Percentiles rank a stretch among this genome's conserved stretches.
Evolutionary conservation across 2,797 vertebrate species (phyloP).

Genomic region (Psittacula derbiana): DNA sequence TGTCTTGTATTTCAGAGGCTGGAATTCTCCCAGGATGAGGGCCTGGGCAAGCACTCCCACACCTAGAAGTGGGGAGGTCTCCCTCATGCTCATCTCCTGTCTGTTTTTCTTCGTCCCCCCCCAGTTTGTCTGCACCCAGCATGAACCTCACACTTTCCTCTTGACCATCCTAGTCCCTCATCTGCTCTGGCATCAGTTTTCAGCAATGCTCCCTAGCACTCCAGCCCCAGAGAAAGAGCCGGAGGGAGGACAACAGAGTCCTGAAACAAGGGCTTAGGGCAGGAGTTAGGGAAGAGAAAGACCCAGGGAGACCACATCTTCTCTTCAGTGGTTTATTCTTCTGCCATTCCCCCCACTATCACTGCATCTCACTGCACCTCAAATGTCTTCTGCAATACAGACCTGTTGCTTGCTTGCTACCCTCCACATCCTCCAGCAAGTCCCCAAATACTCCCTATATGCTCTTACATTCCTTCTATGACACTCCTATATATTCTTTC

Average conservation of each 20-base stretch:
- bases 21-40: neutral
- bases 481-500: neutral
- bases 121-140: neutral
- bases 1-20: neutral
- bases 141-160: neutral
- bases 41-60: neutral
- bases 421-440: neutral
- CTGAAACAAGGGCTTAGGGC: neutral
- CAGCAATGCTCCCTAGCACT: neutral
- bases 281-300: neutral
- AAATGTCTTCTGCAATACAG: neutral
- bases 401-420: neutral
- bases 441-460: neutral
- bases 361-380: neutral
- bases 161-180: neutral
- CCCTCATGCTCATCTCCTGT: accelerated
- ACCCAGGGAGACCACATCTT: neutral
- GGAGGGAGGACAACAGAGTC: neutral
- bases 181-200: neutral
- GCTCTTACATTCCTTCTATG: neutral
- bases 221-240: neutral
- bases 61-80: neutral
- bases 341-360: neutral
- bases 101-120: neutral
- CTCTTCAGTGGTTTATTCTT: neutral